Evolutionary conservation across 2,113 vertebrate genomes (phyloP).

Genomic region (Axis porcinus): DNA sequence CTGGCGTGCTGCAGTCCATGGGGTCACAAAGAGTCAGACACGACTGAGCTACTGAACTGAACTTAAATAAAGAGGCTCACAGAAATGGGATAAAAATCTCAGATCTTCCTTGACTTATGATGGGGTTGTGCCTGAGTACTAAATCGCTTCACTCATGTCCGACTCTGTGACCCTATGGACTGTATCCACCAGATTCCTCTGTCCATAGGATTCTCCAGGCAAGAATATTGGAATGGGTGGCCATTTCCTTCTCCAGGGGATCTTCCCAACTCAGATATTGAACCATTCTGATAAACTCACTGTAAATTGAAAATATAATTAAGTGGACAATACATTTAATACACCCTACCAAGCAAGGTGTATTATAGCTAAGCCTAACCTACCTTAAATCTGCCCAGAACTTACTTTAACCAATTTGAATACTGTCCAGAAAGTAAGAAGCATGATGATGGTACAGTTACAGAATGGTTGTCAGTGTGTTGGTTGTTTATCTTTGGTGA

Average conservation of each 20-base stretch:
- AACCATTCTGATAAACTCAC: neutral
- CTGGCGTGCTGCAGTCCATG: neutral
- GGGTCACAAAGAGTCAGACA: fast-evolving
- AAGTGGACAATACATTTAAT: neutral
- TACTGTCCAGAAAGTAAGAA: neutral
- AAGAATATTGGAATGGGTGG: neutral
- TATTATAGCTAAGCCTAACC: neutral
- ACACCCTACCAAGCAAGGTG: neutral
- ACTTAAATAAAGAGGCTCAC: neutral
- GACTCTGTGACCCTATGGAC: neutral
- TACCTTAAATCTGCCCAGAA: neutral
- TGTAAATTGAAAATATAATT: neutral
- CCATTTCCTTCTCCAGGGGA: neutral
- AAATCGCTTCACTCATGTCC: neutral
- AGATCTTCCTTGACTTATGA: neutral
- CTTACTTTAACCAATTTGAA: neutral
- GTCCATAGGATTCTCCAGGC: neutral
- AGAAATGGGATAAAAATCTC: neutral
- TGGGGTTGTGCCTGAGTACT: neutral
- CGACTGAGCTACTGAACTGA: neutral
- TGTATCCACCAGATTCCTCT: neutral
- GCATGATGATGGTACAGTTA: neutral
- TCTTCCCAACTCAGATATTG: neutral
- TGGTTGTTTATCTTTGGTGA: neutral
- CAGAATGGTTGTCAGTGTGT: neutral